A percentile compares a stretch with the other conserved stretches of the same genome.
These are phyloP conservation scores for Drosophila fungiperda DNA, from an alignment of 2,888 invertebrate genomes.

Conservation along the genomic window DNA sequence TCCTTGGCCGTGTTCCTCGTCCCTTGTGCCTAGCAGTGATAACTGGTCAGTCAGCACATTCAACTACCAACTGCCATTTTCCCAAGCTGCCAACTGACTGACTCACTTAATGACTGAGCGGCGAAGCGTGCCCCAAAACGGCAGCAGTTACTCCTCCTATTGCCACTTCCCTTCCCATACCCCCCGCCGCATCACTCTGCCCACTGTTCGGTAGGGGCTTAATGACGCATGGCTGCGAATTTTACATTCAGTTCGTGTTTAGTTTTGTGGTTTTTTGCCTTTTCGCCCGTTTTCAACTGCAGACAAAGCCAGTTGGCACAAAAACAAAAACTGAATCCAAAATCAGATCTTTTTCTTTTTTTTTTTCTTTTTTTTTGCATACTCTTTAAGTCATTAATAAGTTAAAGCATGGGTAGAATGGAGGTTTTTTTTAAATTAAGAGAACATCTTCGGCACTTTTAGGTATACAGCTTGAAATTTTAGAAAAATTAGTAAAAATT, in stretches of 20 bases:
- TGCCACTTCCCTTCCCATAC: constrained; percentile 15
- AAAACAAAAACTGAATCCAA: constrained; percentile 1
- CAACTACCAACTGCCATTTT: constrained; percentile 6
- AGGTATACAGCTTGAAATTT: not conserved
- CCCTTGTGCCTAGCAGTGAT: not conserved
- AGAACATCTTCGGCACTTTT: not conserved
- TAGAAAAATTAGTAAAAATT: not conserved
- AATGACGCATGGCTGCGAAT: constrained; percentile 64
- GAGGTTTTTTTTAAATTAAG: no score
- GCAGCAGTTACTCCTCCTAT: constrained; percentile 52
- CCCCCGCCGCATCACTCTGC: not conserved
- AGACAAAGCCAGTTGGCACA: constrained; percentile 38
- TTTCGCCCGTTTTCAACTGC: constrained; percentile 31
- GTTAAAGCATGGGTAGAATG: not conserved
- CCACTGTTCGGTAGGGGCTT: constrained; percentile 21
- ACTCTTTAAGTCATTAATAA: constrained; percentile 3
- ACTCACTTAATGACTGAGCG: constrained; percentile 66
- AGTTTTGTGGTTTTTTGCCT: constrained; percentile 57
- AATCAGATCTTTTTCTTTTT: not conserved
- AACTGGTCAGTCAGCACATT: constrained; percentile 45
- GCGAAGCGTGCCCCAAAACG: constrained; percentile 59
- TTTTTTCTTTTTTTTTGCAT: not conserved
- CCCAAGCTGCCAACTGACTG: constrained; percentile 44
- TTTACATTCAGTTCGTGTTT: constrained; percentile 70
- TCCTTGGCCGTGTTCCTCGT: not conserved